phyloP scores from a whole-genome alignment of 2,797 vertebrate genomes.

The Hydrocynus forskahlii region DNA sequence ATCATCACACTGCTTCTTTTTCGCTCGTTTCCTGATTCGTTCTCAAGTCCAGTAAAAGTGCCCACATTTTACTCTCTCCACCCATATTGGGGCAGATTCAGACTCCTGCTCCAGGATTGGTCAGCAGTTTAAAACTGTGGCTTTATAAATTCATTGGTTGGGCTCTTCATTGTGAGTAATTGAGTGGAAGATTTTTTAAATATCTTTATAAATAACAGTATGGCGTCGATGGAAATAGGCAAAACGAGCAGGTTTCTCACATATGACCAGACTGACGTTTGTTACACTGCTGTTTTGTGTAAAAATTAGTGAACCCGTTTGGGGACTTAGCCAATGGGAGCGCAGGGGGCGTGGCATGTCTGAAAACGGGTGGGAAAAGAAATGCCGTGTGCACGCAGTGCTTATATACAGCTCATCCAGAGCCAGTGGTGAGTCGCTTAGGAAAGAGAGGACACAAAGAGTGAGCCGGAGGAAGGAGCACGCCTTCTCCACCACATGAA shows the following conservation, averaged over 20 bases:
- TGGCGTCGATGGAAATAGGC: too few relatives aligned
- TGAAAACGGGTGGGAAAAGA: not conserved
- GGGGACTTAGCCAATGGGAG: not conserved
- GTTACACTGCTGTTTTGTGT: not conserved
- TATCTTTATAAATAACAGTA: not conserved
- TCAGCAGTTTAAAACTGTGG: not conserved
- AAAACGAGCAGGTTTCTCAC: not conserved
- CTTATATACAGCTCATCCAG: conserved; percentile 39
- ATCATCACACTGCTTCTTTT: not conserved
- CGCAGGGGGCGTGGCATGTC: not conserved
- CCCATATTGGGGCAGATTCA: not conserved
- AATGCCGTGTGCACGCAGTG: conserved; percentile 16
- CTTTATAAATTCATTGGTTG: conserved; percentile 1
- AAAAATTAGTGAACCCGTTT: not conserved
- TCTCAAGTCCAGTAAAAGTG: conserved; percentile 15
- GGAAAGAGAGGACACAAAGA: conserved; percentile 11
- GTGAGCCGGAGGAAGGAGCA: not conserved
- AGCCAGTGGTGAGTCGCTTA: conserved; percentile 33
- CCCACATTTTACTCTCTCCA: not conserved
- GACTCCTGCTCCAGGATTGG: not conserved
- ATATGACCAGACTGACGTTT: not conserved
- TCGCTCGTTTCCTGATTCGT: not conserved
- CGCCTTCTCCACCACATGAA: not conserved
- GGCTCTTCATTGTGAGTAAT: not conserved
- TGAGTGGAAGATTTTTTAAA: too few relatives aligned